Conservation (phyloP, 1,140 invertebrate genomes). For the Contarinia nasturtii region DNA sequence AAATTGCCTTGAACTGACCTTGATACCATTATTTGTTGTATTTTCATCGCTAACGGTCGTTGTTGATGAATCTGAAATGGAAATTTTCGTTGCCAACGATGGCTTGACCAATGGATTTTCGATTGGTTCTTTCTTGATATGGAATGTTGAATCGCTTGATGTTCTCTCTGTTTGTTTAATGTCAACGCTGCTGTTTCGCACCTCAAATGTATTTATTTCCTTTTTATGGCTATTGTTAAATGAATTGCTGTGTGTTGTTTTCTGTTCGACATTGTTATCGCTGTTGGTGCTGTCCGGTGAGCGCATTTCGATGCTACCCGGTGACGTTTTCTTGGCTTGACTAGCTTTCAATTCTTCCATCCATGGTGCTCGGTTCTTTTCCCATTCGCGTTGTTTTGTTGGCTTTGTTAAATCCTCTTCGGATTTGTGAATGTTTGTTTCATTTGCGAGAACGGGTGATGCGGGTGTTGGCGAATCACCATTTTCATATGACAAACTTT, state of each 20-base stretch:
- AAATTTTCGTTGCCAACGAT: conserved; percentile 4
- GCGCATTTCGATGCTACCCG: conserved; percentile 17
- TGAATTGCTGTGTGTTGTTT: conserved; percentile 4
- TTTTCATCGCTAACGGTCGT: conserved; percentile 12
- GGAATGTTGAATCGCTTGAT: neutral
- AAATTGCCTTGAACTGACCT: too few relatives aligned
- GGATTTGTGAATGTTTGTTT: conserved; percentile 12
- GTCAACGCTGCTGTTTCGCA: conserved; percentile 2
- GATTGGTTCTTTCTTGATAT: neutral
- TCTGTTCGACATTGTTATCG: conserved; percentile 5
- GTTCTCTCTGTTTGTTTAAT: too few relatives aligned
- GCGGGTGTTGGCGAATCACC: conserved; percentile 11
- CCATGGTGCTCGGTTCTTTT: conserved; percentile 44
- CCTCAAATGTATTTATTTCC: neutral
- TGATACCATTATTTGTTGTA: neutral
- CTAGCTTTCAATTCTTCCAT: conserved; percentile 45
- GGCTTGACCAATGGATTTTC: conserved; percentile 15
- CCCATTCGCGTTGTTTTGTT: conserved; percentile 28
- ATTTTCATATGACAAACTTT: conserved; percentile 20
- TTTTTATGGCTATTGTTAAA: conserved; percentile 1
- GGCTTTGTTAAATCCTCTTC: conserved; percentile 26
- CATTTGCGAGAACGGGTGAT: conserved; percentile 5
- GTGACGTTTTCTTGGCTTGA: conserved; percentile 37
- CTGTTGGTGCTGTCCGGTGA: conserved; percentile 1
- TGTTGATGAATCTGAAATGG: conserved; percentile 14